Base-by-base conservation (phyloP, 2,113 vertebrate species). In the Malurus melanocephalus region DNA sequence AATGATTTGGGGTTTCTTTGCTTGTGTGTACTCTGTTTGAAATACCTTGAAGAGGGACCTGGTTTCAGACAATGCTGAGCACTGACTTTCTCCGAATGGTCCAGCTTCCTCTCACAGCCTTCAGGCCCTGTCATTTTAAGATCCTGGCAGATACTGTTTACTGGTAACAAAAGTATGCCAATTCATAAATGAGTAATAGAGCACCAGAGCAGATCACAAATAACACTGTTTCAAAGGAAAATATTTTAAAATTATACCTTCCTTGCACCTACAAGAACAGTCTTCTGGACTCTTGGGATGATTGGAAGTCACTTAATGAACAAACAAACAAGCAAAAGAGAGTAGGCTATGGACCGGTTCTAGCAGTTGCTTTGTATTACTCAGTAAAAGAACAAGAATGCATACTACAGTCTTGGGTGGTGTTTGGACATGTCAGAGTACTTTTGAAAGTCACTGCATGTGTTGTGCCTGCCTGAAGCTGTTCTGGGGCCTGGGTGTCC, bases 301-400 rank as follows among this genome's bases (percentile, higher is more conserved):
- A 80, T 5, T 80, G 73, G 85, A 93, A 91, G 57, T 64, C 79
- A 33, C 51, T 90, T 66, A 87, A 85, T 89, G 57, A 88, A 75
- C 61, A 87, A 93, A 62, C 7, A 49, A 51, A 30, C 43, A 87
- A 81, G 66, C 42, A 73, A 81, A 84, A 76, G 62, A 88, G 26
- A 26, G 42, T 65, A 88, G 77, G 55, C 57, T 56, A 56, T 17
- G 57, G 80, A 92, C 90, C 0, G 33, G 88, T 92, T 95, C 80
- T 84, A 90, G 92, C 87, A 93, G 78, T 84, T 90, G 59, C 68
- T 88, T 90, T 72, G 62, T 93, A 65, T 90, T 94, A 80, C 82
- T 93, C 65, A 81, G 33, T 92, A 73, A 81, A 90, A 93, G 71
- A 93, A 85, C 66, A 93, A 93, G 89, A 94, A 87, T 65, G 61